Conservation (phyloP, 1,140 invertebrate species). For the Acromyrmex echinatior region DNA sequence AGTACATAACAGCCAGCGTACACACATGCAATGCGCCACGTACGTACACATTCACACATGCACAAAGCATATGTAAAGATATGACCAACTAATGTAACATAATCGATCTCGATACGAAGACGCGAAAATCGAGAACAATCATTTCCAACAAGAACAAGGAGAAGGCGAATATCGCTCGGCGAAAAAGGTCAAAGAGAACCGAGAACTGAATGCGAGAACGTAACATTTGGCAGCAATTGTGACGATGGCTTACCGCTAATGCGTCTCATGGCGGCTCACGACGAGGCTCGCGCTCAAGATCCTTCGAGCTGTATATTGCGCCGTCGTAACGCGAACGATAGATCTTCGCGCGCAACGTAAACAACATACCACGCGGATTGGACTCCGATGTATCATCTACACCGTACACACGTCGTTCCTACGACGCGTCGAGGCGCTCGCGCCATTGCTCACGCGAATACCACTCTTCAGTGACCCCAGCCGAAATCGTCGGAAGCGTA, state of each 20-base stretch:
- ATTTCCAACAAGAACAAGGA: background rate
- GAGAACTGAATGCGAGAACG: background rate
- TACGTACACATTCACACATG: background rate
- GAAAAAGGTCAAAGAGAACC: background rate
- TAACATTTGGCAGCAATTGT: slow-evolving; percentile 1
- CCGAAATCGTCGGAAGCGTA: background rate
- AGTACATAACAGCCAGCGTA: background rate
- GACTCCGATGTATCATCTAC: slow-evolving; percentile 71
- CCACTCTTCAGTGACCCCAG: background rate
- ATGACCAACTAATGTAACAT: background rate
- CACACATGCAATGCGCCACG: background rate
- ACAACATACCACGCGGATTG: slow-evolving; percentile 76
- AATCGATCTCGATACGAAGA: background rate
- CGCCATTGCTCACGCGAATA: slow-evolving; percentile 67
- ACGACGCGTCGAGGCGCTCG: slow-evolving; percentile 55
- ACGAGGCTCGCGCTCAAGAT: slow-evolving; percentile 73
- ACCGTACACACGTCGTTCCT: slow-evolving; percentile 56
- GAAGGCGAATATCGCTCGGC: background rate
- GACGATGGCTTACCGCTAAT: slow-evolving; percentile 81
- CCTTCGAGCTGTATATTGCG: slow-evolving; percentile 54
- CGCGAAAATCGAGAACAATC: background rate
- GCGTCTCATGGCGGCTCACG: slow-evolving; percentile 82
- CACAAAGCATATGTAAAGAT: slow-evolving; percentile 11
- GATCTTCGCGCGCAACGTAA: slow-evolving; percentile 68
- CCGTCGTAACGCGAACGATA: slow-evolving; percentile 51